A percentile compares a stretch with the other conserved stretches of the same genome.
Conservation (phyloP, 2,797 vertebrate genomes). For the Artibeus jamaicensis region DNA sequence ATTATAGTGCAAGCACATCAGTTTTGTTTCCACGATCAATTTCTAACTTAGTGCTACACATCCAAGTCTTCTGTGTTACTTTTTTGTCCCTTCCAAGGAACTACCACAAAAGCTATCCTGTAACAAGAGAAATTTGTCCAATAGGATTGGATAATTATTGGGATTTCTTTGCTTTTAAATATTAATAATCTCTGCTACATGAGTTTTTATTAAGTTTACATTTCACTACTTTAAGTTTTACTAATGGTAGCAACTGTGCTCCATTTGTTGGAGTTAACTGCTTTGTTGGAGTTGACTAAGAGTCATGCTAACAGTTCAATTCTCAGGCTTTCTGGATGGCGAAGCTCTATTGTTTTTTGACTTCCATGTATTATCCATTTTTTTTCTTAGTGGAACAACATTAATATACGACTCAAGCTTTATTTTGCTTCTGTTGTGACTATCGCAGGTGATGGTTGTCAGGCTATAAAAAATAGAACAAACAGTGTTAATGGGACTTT, state of each 20-base stretch:
- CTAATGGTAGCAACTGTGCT: constrained; percentile 41
- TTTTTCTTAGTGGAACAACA: neutral
- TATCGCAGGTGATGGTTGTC: constrained; percentile 16
- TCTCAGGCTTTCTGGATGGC: constrained; percentile 44
- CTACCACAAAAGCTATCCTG: neutral
- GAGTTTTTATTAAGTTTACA: constrained; percentile 31
- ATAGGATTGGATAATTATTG: neutral
- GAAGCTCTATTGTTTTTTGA: constrained; percentile 64
- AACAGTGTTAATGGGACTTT: constrained; percentile 27
- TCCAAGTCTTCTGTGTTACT: neutral
- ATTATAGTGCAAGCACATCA: neutral
- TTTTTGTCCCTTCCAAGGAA: constrained; percentile 26
- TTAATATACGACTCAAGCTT: constrained; percentile 35
- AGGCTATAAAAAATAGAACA: constrained; percentile 13
- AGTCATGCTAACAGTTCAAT: constrained; percentile 10
- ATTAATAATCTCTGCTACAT: neutral
- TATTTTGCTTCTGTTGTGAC: constrained; percentile 57
- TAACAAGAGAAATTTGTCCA: neutral
- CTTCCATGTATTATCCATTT: constrained; percentile 64
- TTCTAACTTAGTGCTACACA: neutral
- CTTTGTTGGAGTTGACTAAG: constrained; percentile 54
- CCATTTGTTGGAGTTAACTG: constrained; percentile 54
- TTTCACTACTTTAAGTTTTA: constrained; percentile 46
- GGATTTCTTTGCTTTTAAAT: constrained; percentile 43
- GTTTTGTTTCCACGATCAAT: neutral